Conservation (phyloP, 2,797 vertebrate species). For the Rhinophrynus dorsalis region DNA sequence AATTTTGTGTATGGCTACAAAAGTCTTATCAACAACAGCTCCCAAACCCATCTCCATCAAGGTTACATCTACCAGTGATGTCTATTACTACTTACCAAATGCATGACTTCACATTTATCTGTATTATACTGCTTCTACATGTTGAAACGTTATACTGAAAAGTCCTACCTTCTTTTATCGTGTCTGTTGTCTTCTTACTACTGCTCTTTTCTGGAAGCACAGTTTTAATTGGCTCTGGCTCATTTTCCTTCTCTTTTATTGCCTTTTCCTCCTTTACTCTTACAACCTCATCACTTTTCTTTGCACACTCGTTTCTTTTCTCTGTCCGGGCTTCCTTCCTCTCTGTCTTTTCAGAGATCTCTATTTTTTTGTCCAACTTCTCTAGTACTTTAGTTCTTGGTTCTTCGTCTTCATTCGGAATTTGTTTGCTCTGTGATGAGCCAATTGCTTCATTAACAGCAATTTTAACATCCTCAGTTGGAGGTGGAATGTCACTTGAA, state of each 20-base stretch:
- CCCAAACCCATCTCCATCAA: no score
- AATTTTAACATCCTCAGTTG: slow-evolving; percentile 69
- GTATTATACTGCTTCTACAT: no score
- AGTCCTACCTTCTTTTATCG: slow-evolving; percentile 83
- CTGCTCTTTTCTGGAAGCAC: slow-evolving; percentile 72
- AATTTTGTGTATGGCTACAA: no score
- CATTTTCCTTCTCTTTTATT: slow-evolving; percentile 62
- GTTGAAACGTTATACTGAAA: no score
- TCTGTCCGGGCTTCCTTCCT: slow-evolving; percentile 73
- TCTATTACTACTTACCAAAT: no score
- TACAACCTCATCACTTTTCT: slow-evolving; percentile 62
- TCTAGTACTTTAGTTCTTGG: slow-evolving; percentile 63
- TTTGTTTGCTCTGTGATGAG: slow-evolving; percentile 59
- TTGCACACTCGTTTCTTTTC: slow-evolving; percentile 67
- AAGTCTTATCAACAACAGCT: no score
- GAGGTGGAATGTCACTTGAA: slow-evolving; percentile 60
- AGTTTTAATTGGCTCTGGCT: slow-evolving; percentile 65
- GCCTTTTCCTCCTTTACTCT: slow-evolving; percentile 76
- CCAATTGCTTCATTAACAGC: slow-evolving; percentile 64
- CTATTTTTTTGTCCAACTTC: slow-evolving; percentile 67
- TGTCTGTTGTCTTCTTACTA: slow-evolving; percentile 79
- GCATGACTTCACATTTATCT: no score
- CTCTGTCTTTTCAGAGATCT: slow-evolving; percentile 68
- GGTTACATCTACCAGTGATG: no score
- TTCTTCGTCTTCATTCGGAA: slow-evolving; percentile 65